Evolutionary conservation across 1,140 invertebrate species (phyloP).

Genomic region (Globodera ellingtonae): DNA sequence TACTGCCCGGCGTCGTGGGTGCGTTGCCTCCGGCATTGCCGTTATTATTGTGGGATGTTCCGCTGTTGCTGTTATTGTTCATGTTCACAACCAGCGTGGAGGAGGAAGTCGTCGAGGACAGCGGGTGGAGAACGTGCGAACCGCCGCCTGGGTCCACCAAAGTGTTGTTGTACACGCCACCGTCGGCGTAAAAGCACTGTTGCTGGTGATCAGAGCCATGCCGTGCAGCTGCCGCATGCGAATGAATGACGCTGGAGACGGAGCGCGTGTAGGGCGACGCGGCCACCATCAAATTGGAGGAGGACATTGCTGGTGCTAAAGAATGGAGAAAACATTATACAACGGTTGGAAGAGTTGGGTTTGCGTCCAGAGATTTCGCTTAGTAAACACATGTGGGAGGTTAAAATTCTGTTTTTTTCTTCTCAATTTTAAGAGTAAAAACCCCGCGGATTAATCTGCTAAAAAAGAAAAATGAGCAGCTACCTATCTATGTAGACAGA

Average conservation of each 20-base stretch:
- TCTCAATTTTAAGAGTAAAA: too few relatives aligned
- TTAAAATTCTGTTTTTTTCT: too few relatives aligned
- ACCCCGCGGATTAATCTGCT: too few relatives aligned
- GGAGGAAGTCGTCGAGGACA: constrained; percentile 18
- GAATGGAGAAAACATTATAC: too few relatives aligned
- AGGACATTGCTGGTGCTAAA: not conserved
- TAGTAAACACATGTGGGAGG: too few relatives aligned
- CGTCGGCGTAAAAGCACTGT: not conserved
- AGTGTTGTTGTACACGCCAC: not conserved
- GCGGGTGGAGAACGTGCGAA: constrained; percentile 7
- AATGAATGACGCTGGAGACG: constrained; percentile 8
- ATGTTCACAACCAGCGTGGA: constrained; percentile 22
- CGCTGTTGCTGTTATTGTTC: not conserved
- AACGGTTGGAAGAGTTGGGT: too few relatives aligned
- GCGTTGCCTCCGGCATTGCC: not conserved
- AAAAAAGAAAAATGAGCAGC: too few relatives aligned
- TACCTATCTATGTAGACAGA: too few relatives aligned
- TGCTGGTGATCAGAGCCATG: constrained; percentile 12
- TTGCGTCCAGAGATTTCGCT: too few relatives aligned
- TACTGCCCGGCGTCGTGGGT: constrained; percentile 27
- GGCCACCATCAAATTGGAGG: constrained; percentile 9
- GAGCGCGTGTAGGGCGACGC: constrained; percentile 22
- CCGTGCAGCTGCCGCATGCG: constrained; percentile 16
- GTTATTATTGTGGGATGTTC: not conserved
- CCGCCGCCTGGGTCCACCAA: constrained; percentile 2